These are phyloP conservation scores for Zootoca vivipara DNA, from an alignment of 2,113 vertebrate species.

Conservation along the genomic window DNA sequence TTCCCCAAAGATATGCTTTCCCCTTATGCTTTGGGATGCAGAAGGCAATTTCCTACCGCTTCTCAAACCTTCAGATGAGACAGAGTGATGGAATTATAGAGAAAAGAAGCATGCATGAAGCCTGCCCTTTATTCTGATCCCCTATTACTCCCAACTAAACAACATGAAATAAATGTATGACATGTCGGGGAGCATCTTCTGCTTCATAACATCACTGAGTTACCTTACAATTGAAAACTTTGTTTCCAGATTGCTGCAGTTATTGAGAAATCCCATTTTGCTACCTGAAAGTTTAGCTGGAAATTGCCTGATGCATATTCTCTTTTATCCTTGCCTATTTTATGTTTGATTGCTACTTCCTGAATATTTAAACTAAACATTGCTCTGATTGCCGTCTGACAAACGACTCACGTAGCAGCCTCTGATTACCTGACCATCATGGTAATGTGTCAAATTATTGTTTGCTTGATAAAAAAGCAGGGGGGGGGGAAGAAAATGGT, in stretches of 20 bases:
- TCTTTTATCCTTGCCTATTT: neutral
- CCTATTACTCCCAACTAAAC: too few relatives aligned
- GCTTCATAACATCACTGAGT: neutral
- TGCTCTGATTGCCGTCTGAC: slow-evolving; percentile 12
- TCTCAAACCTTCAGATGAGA: too few relatives aligned
- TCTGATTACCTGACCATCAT: slow-evolving; percentile 23
- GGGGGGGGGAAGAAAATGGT: neutral
- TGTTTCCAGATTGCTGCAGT: neutral
- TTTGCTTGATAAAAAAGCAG: slow-evolving; percentile 5
- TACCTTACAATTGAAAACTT: neutral
- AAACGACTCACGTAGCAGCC: neutral
- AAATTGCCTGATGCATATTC: slow-evolving; percentile 21
- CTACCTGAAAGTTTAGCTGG: neutral
- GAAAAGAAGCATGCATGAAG: too few relatives aligned
- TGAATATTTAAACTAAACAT: slow-evolving; percentile 28
- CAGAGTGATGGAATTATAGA: too few relatives aligned
- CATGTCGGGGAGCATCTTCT: too few relatives aligned
- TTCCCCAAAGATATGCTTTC: too few relatives aligned
- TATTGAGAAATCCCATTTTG: neutral
- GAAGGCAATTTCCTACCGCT: too few relatives aligned
- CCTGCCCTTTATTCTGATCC: too few relatives aligned
- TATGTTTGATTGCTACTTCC: slow-evolving; percentile 20
- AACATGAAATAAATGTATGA: neutral
- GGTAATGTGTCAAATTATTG: slow-evolving; percentile 29
- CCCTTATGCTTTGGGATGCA: too few relatives aligned